phyloP scores from a whole-genome alignment of 2,113 vertebrate genomes.

The Eublepharis macularius region DNA sequence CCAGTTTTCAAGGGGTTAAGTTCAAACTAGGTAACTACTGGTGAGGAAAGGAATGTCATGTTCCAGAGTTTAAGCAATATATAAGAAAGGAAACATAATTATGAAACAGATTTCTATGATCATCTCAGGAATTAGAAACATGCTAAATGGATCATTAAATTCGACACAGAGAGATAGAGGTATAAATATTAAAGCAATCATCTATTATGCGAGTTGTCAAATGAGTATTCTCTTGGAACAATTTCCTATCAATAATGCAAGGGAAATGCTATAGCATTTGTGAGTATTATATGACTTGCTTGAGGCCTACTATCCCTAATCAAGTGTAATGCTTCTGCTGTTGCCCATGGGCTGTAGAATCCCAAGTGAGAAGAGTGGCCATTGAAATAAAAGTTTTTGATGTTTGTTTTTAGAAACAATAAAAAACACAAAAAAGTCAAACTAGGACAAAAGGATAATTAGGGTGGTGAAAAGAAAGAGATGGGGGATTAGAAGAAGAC shows the following conservation, averaged over 20 bases:
- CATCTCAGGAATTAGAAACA: slow-evolving; percentile 46
- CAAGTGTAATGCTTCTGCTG: not conserved
- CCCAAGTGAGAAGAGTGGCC: not conserved
- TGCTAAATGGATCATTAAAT: slow-evolving; percentile 59
- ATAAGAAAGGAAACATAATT: slow-evolving; percentile 33
- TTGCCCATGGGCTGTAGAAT: not conserved
- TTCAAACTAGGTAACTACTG: not conserved
- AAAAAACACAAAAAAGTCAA: accelerated
- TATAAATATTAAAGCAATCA: slow-evolving; percentile 52
- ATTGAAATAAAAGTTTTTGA: not conserved
- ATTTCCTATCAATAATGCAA: slow-evolving; percentile 41
- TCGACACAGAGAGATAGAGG: slow-evolving; percentile 27
- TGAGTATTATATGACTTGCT: not conserved
- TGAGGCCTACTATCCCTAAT: slow-evolving; percentile 20
- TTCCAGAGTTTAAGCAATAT: slow-evolving; percentile 40
- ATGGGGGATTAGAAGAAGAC: not conserved
- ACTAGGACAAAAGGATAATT: too few species aligned
- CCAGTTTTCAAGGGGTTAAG: slow-evolving; percentile 1
- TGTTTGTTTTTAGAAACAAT: not conserved
- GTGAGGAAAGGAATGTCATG: slow-evolving; percentile 7
- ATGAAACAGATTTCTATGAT: slow-evolving; percentile 55
- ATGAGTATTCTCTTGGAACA: slow-evolving; percentile 5
- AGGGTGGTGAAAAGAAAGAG: not conserved
- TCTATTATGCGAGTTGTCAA: slow-evolving; percentile 42
- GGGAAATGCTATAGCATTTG: not conserved